Conservation (phyloP, 1,140 invertebrate species). For the Lepidotrigona ventralis region DNA sequence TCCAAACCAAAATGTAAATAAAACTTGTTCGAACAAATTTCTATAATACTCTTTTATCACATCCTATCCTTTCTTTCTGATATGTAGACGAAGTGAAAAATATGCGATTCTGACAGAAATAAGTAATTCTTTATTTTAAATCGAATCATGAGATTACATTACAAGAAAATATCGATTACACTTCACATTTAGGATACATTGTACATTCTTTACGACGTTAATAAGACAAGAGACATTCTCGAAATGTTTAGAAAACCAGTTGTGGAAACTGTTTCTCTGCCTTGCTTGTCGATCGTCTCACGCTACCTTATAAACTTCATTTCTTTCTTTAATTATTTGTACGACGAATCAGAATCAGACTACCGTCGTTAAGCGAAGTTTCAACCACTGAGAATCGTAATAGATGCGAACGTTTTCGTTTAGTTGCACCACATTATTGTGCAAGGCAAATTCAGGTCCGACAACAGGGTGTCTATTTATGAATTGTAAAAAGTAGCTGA, state of each 20-base stretch:
- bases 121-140: constrained; percentile 63
- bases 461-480: constrained; percentile 37
- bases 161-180: constrained; percentile 70
- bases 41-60: not conserved
- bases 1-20: constrained; percentile 8
- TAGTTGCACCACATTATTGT: constrained; percentile 30
- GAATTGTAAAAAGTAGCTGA: constrained; percentile 7
- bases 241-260: constrained; percentile 42
- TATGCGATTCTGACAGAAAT: constrained; percentile 49
- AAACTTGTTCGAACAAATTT: not conserved
- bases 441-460: constrained; percentile 61
- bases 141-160: constrained; percentile 64
- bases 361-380: not conserved
- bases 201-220: constrained; percentile 53
- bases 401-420: constrained; percentile 24
- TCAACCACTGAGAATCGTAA: not conserved
- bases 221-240: constrained; percentile 31
- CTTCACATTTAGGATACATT: constrained; percentile 69
- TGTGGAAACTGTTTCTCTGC: constrained; percentile 27
- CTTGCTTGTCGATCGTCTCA: constrained; percentile 29
- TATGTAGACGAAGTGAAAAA: not conserved
- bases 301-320: constrained; percentile 35
- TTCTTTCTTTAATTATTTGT: constrained; percentile 41
- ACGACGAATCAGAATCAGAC: constrained; percentile 33
- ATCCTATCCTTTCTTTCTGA: not conserved